Base-by-base conservation (phyloP, 2,113 vertebrate genomes). In the Pseudorasbora parva region DNA sequence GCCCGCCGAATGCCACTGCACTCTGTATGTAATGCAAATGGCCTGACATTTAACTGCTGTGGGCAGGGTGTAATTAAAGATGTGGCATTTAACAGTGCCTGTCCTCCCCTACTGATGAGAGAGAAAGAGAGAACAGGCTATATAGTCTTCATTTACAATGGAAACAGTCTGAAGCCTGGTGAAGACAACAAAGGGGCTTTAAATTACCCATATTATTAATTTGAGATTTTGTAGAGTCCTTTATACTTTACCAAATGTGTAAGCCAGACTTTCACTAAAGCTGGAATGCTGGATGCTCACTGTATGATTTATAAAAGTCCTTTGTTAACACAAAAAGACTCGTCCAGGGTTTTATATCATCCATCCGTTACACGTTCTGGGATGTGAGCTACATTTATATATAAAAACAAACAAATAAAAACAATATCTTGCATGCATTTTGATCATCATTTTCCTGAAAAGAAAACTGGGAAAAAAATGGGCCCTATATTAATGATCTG, bases 41-140 rank as follows among this genome's bases (percentile, higher is more conserved):
- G 90, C 82, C 83, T 93, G 92, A 93, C 94, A 94, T 94, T 94
- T 93, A 93, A 90, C 89, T 83, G 90, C 89, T 82, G 85, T 81
- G 84, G 89, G 62, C 88, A 84, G 85, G 66, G 78, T 88, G 92
- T 92, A 92, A 94, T 92, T 91, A 90, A 90, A 91, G 88, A 91
- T 69, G 71, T 90, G 92, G 92, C 93, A 92, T 93, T 93, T 92
- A 81, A 49, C 86, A 84, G 86, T 80, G 79, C 82, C 88, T 88
- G 84, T 90, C 81, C 81, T 72, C 89, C 88, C 84, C 78, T 82
- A 84, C 84, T 54, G 84, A 89, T 88, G 87, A 84, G 86, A 89
- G 75, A 88, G 89, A 90, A 86, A 49, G 37, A 51, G 47, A 81
- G 23, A 66, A 27, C 23, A 27, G 43, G 41, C 59, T 27, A 62